Conservation (phyloP, 2,113 vertebrate species). For the Ophthalmolycus amberensis region DNA sequence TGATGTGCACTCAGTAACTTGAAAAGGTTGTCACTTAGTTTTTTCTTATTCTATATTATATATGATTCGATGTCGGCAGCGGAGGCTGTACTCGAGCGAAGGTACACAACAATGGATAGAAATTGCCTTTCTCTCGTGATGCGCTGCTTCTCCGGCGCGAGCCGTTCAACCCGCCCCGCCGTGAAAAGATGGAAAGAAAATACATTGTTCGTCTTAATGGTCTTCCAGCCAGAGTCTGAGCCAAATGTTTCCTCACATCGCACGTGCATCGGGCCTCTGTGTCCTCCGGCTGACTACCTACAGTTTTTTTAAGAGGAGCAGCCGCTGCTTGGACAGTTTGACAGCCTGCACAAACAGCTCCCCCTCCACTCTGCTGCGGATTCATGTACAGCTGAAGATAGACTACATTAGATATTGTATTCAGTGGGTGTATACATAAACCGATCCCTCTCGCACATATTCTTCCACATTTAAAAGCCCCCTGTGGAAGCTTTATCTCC, state of each 20-base stretch:
- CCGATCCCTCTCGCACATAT: constrained; percentile 40
- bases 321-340: constrained; percentile 33
- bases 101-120: constrained; percentile 57
- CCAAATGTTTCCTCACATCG: constrained; percentile 22
- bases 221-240: constrained; percentile 37
- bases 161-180: constrained; percentile 28
- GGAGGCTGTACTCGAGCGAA: constrained; percentile 47
- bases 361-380: constrained; percentile 1
- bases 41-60: constrained; percentile 29
- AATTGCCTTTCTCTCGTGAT: constrained; percentile 64
- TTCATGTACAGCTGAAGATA: constrained; percentile 32
- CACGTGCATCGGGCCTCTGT: constrained; percentile 5
- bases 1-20: constrained; percentile 66
- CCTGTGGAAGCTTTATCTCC: constrained; percentile 64
- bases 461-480: constrained; percentile 64
- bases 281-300: constrained; percentile 51
- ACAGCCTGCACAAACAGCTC: constrained; percentile 17
- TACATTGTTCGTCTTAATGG: constrained; percentile 60
- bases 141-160: constrained; percentile 33
- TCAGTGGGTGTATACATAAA: constrained; percentile 46
- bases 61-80: constrained; percentile 57
- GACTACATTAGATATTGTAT: constrained; percentile 51
- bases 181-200: constrained; percentile 29
- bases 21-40: constrained; percentile 70
- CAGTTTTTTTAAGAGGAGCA: constrained; percentile 31